phyloP scores from a whole-genome alignment of 2,888 invertebrate species.

The Sepiola atlantica region DNA sequence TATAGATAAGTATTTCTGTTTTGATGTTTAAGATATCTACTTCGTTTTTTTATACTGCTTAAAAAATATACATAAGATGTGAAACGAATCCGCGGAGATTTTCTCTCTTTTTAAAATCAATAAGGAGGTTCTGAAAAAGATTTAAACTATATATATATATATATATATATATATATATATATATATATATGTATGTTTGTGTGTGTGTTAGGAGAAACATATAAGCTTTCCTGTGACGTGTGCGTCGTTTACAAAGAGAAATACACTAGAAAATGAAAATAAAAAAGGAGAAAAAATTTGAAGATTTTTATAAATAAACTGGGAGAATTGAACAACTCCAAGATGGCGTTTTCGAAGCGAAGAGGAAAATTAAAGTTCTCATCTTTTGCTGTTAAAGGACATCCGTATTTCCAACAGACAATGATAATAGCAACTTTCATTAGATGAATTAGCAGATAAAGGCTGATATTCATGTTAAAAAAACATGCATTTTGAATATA shows the following conservation, averaged over 20 bases:
- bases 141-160: neutral
- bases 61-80: neutral
- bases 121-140: neutral
- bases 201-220: neutral
- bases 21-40: neutral
- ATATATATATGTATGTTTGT: neutral
- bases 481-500: neutral
- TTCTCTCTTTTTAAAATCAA: neutral
- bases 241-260: neutral
- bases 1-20: neutral
- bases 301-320: neutral
- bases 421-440: neutral
- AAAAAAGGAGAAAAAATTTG: neutral
- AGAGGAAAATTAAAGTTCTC: neutral
- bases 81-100: neutral
- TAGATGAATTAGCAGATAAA: neutral
- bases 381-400: neutral
- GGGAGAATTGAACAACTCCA: neutral
- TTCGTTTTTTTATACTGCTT: neutral
- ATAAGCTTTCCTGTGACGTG: neutral
- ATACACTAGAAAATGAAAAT: neutral
- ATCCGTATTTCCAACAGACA: neutral
- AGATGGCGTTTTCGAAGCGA: neutral
- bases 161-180: neutral
- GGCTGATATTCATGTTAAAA: neutral